Base-by-base conservation (phyloP, 2,888 invertebrate species). In the Rhorus exstirpatorius region DNA sequence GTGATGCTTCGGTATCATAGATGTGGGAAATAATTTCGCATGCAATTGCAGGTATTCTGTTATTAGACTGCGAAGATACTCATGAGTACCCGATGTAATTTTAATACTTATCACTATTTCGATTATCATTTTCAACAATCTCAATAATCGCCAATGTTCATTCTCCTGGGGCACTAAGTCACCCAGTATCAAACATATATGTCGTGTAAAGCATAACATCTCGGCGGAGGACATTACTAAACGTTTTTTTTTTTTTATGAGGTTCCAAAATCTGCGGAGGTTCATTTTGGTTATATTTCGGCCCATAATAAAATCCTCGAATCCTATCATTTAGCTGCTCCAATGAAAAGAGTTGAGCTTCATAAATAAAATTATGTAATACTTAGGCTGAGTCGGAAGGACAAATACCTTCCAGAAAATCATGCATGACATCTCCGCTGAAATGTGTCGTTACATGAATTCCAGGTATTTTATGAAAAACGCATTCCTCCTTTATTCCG, bases 241-340 rank as follows among this genome's bases (percentile, higher is more conserved):
- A 31, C 31, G 31, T 3, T 21, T 1, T 12, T 21, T 26, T 53
- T 26, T 31, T 31, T 31, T 3, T 31, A 31, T 31, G 31, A 2
- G 31, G 6, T 31, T 31, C 31, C 31, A 31, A 31, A 31, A 31
- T 31, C 10, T 49, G 67, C 14, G 71, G 31, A 12, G 60, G 70
- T 31, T 76, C 76, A 58, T 83, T 83, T 55, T 55, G 51, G 31
- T 53, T 77, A 14, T 72, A 44, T 6, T n/a, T n/a, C n/a, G n/a
- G n/a, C n/a, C 84, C 83, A 51, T 81, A 81, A 58, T 81, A 70
- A 79, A 83, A 78, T 58, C 74, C 67, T 17, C 77, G 75, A 14
- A 84, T 75, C 19, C 75, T 51, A 14, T 78, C 80, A 44, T 79
- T 82, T 17, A 75, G 61, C 21, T 74, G 44, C 53, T 38, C 10